Conservation (phyloP, 1,140 invertebrate species). For the Ips nitidus region DNA sequence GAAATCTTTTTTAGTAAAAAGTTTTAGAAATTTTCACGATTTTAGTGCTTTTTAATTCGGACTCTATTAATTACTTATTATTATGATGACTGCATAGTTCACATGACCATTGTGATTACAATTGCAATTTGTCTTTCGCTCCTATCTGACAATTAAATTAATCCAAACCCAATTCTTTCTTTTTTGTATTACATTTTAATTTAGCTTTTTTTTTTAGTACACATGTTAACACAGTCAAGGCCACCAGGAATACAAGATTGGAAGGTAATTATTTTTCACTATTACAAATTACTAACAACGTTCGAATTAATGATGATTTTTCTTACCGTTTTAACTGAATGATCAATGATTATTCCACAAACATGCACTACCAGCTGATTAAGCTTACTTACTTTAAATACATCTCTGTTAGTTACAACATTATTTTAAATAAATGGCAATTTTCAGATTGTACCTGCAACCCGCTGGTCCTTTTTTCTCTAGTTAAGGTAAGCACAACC, state of each 20-base stretch:
- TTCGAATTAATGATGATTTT: conserved; percentile 4
- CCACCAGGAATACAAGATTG: neutral
- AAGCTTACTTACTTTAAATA: neutral
- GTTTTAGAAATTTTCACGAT: too few relatives aligned
- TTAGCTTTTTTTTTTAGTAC: neutral
- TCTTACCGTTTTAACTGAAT: conserved; percentile 1
- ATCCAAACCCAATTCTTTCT: neutral
- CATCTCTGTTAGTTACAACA: too few relatives aligned
- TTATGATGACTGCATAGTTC: too few relatives aligned
- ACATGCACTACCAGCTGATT: conserved; percentile 38
- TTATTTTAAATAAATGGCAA: too few relatives aligned
- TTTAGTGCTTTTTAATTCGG: too few relatives aligned
- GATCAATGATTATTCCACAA: conserved; percentile 21
- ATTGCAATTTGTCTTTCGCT: too few relatives aligned
- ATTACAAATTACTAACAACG: neutral
- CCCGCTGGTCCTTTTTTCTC: too few relatives aligned
- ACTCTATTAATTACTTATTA: too few relatives aligned
- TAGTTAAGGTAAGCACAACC: too few relatives aligned
- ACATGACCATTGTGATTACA: too few relatives aligned
- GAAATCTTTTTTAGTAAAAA: too few relatives aligned
- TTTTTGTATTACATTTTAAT: neutral
- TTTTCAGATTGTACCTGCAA: too few relatives aligned
- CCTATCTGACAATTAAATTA: neutral
- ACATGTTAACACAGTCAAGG: neutral
- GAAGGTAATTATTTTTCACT: neutral